phyloP scores from a whole-genome alignment of 23 tunicate species.

The Halocynthia aurantium region DNA sequence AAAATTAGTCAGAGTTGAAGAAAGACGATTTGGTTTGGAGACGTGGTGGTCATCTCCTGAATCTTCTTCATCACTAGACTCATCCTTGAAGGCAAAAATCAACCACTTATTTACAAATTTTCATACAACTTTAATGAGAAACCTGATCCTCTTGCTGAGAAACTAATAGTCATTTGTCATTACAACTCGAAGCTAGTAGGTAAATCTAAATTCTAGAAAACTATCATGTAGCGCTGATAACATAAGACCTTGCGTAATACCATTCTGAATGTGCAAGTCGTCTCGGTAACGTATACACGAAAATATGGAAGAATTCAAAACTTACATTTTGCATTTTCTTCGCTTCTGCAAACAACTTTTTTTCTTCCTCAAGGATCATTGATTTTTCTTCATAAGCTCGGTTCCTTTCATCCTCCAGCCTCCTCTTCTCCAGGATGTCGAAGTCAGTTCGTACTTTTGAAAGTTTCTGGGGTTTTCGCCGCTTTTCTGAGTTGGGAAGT shows the following conservation, averaged over 20 bases:
- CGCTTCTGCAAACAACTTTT: slow-evolving; percentile 33
- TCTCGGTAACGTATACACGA: too few species aligned
- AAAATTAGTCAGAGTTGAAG: slow-evolving; percentile 38
- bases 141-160: too few species aligned
- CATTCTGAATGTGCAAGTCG: neutral
- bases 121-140: too few species aligned
- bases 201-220: too few species aligned
- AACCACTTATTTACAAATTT: too few species aligned
- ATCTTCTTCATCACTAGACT: neutral
- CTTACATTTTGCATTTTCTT: neutral
- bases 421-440: slow-evolving; percentile 32
- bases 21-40: slow-evolving; percentile 35
- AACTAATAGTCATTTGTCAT: too few species aligned
- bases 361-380: slow-evolving; percentile 42
- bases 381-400: slow-evolving; percentile 28
- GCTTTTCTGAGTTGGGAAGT: neutral
- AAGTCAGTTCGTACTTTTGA: slow-evolving; percentile 36
- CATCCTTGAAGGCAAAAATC: neutral
- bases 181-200: too few species aligned
- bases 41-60: neutral
- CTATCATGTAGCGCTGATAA: too few species aligned
- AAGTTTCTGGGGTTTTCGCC: slow-evolving; percentile 21
- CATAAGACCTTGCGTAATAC: too few species aligned
- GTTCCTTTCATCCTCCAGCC: slow-evolving; percentile 26
- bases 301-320: too few species aligned